Base-by-base conservation (phyloP, 2,797 vertebrate genomes). In the Coendou prehensilis region DNA sequence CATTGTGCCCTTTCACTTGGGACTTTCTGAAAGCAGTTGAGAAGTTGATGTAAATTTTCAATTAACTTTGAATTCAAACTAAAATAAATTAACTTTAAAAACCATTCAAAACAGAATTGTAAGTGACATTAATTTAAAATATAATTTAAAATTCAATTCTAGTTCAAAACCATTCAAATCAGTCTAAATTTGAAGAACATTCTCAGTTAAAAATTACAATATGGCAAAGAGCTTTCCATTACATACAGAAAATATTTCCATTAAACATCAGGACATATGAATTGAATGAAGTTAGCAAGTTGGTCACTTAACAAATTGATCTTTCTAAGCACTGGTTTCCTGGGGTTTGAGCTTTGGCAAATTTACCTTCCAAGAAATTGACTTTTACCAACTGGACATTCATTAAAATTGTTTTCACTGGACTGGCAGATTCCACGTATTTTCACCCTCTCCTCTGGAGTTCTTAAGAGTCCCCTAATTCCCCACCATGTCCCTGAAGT, bases 41-140 rank as follows among this genome's bases (percentile, higher is more conserved):
- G 57, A 87, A 83, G 56, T 89, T 22, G 17, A 56, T 59, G 52
- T 41, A 73, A 63, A 87, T 41, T 84, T 82, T 64, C 85, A 97
- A 67, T 93, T 91, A 96, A 92, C 64, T 94, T 95, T 81, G 47
- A 82, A 71, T 83, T 78, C 71, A 83, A 87, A 81, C 17, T 6
- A 76, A 97, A 97, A 91, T 57, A 94, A 83, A 54, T 87, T 71
- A 96, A 89, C 59, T 96, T 89, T 59, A 91, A 89, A 87, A 45
- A 85, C 26, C 18, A 80, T 13, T 63, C 13, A 52, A 89, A 90
- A 50, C 23, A 45, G 84, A 81, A 54, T 80, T 95, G 50, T 91
- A 85, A 88, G 80, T 75, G 30, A 63, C 10, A 59, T 71, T 90
- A 64, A 87, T 61, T 80, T 71, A 84, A 90, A 82, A 71, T 95